Conservation (phyloP, 2,797 vertebrate genomes). For the Lepus townsendii region DNA sequence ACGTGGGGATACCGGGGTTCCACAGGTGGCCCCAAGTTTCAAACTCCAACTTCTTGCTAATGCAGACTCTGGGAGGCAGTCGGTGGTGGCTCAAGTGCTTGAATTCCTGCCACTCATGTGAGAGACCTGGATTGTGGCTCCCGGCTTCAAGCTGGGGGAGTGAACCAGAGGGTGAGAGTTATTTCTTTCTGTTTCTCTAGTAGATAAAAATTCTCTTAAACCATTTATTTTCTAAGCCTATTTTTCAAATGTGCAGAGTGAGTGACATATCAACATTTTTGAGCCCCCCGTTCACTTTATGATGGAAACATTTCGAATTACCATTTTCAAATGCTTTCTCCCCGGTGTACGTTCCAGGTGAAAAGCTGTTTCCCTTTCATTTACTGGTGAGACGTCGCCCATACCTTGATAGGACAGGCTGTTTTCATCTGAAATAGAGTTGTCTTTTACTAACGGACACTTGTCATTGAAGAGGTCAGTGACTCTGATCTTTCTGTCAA, state of each 20-base stretch:
- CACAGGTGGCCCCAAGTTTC: too few relatives aligned
- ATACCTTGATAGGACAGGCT: neutral
- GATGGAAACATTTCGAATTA: conserved; percentile 10
- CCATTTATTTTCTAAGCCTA: neutral
- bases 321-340: conserved; percentile 17
- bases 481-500: neutral
- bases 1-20: too few relatives aligned
- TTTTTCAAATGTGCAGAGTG: neutral
- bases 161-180: too few relatives aligned
- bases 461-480: neutral
- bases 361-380: conserved; percentile 4
- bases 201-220: neutral
- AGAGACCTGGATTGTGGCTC: too few relatives aligned
- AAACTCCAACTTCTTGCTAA: too few relatives aligned
- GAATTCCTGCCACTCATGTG: too few relatives aligned
- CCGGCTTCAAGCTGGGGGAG: too few relatives aligned
- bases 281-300: neutral
- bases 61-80: too few relatives aligned
- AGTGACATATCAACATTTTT: conserved; percentile 10
- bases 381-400: neutral
- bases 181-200: too few relatives aligned
- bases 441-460: neutral
- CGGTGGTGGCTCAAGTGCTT: too few relatives aligned
- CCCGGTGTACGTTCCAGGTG: neutral
- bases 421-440: conserved; percentile 16